Evolutionary conservation across 2,888 invertebrate species (phyloP).

Genomic region (Caenorhabditis wallacei): DNA sequence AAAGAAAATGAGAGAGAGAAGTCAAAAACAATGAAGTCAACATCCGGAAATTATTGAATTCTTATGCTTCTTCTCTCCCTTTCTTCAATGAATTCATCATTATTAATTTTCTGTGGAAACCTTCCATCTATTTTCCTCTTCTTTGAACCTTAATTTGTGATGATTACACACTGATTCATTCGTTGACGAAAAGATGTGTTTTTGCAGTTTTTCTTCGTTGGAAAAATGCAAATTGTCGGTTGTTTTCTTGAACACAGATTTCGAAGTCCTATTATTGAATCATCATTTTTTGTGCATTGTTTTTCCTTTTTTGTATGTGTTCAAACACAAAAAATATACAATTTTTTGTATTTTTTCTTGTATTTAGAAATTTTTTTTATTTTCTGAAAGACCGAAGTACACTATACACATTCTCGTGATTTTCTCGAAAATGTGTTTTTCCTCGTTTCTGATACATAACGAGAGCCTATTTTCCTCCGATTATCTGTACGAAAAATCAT

Average conservation of each 20-base stretch:
- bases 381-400: not conserved
- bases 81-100: not conserved
- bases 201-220: not conserved
- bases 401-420: not conserved
- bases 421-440: not conserved
- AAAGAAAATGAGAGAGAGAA: no score
- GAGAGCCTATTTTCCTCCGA: no score
- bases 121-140: not conserved
- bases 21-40: conserved; percentile 27
- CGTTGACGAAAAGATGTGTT: not conserved
- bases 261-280: conserved; percentile 30
- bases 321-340: not conserved
- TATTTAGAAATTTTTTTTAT: not conserved
- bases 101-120: conserved; percentile 28
- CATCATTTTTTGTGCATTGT: not conserved
- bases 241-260: conserved; percentile 13
- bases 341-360: not conserved
- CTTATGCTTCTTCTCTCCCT: not conserved
- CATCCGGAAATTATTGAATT: conserved; percentile 28
- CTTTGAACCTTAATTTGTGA: conserved; percentile 17
- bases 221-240: conserved; percentile 26
- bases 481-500: conserved; percentile 5
- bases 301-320: not conserved
- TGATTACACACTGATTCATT: conserved; percentile 21
- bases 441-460: not conserved